A percentile compares a stretch with the other conserved stretches of the same genome.
phyloP scores from a whole-genome alignment of 2,888 invertebrate species.

The Entomobrya proxima region DNA sequence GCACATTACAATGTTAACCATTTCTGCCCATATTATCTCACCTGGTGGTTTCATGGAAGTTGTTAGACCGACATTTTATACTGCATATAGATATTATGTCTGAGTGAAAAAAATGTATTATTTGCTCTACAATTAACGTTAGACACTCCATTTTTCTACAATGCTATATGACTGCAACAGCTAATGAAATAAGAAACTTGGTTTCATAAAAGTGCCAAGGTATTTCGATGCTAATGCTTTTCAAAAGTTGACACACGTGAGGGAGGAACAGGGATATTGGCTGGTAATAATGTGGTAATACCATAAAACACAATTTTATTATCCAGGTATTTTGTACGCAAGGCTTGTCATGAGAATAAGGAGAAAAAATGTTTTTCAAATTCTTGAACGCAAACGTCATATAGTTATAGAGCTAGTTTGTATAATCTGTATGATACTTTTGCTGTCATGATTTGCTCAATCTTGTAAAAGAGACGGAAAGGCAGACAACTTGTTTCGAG shows the following conservation, averaged over 20 bases:
- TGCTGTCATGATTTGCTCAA: background rate
- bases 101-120: too few species aligned
- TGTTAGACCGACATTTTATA: too few species aligned
- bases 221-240: background rate
- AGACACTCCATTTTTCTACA: too few species aligned
- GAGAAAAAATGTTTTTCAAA: background rate
- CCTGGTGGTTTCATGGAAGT: slow-evolving; percentile 40
- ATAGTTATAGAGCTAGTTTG: background rate
- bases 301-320: slow-evolving; percentile 30
- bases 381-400: slow-evolving; percentile 20
- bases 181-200: background rate
- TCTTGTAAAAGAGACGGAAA: background rate
- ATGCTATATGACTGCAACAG: background rate
- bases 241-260: slow-evolving; percentile 48
- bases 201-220: background rate
- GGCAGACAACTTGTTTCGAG: background rate
- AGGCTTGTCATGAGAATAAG: too few species aligned
- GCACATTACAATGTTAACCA: too few species aligned
- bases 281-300: too few species aligned
- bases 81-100: too few species aligned
- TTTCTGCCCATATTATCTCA: background rate
- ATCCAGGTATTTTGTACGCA: background rate
- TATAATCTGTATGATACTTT: background rate
- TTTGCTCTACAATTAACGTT: too few species aligned
- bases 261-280: slow-evolving; percentile 31